phyloP scores from a whole-genome alignment of 2,888 invertebrate genomes.

The Hyles lineata region DNA sequence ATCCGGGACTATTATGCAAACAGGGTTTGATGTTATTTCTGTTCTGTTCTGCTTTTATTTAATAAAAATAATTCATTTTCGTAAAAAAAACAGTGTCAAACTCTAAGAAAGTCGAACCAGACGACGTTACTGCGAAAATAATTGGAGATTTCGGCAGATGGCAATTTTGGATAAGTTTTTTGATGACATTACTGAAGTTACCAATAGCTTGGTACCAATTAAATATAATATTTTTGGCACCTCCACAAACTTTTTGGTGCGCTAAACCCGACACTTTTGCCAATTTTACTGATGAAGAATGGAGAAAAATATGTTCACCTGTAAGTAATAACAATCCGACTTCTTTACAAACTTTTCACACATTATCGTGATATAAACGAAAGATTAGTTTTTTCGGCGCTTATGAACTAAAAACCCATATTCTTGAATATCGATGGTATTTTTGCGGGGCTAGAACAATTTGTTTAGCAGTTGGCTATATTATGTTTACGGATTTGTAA shows the following conservation, averaged over 20 bases:
- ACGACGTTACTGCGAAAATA: constrained; percentile 64
- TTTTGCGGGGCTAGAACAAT: no score
- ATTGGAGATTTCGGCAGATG: constrained; percentile 86
- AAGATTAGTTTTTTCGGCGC: no score
- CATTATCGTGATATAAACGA: no score
- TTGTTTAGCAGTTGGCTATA: no score
- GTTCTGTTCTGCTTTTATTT: no score
- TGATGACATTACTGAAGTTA: constrained; percentile 85
- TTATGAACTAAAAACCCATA: no score
- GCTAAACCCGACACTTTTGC: constrained; percentile 60
- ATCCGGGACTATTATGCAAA: no score
- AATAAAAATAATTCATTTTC: not conserved
- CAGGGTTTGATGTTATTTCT: no score
- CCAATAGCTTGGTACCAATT: constrained; percentile 87
- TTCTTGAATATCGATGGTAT: no score
- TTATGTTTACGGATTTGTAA: no score
- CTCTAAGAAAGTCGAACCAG: constrained; percentile 28
- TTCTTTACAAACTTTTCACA: no score
- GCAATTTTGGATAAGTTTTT: constrained; percentile 81
- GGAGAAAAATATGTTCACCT: constrained; percentile 73
- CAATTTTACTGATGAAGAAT: constrained; percentile 64
- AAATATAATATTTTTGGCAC: constrained; percentile 86
- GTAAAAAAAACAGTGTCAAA: not conserved
- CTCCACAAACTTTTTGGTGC: constrained; percentile 86
- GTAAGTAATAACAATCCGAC: constrained; percentile 51